Base-by-base conservation (phyloP, 2,888 invertebrate species). In the Andrena trimmerana region DNA sequence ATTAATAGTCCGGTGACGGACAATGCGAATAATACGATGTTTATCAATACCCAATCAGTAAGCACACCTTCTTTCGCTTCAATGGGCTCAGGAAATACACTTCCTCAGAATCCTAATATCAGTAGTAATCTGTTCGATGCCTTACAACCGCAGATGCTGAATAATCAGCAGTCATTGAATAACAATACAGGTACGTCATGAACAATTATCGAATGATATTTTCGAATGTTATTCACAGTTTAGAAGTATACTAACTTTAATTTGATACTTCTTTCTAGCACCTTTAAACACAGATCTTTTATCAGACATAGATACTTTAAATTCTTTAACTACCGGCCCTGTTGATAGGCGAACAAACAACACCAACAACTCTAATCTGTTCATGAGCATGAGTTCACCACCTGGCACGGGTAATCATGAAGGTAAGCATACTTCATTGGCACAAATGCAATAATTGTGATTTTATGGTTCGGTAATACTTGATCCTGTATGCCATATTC, bases 251-350 rank as follows among this genome's bases (percentile, higher is more conserved):
- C 10, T 31, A 50, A 66, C 27, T 52, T 42, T 72, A 42, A 72
- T 36, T 20, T 7, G 31, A 69, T 69, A 50, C 42, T 66, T 67
- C 20, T 66, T 75, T 86, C 29, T 68, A 92, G 90, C 86, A 27
- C 68, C 89, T 57, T 90, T 91, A 68, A 92, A 91, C 70, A 91
- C 93, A 4, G 95, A 95, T 92, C 93, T 95, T 85, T 89, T 95
- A 69, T 94, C 95, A 6, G 95, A 95, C 86, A 93, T 95, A 81
- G 94, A 94, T 69, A 95, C 94, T 84, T 93, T 93, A 76, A 90
- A 90, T 83, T 80, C 92, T 29, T 85, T 91, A 42, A 77, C 85
- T 13, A 77, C 88, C 69, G 85, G 91, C 20, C 77, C 90, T n/a
- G 60, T 89, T 27, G 88, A 87, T 54, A 88, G 88, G 54, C 80